phyloP scores from a whole-genome alignment of 2,797 vertebrate genomes.

The Rhinogobio ventralis region DNA sequence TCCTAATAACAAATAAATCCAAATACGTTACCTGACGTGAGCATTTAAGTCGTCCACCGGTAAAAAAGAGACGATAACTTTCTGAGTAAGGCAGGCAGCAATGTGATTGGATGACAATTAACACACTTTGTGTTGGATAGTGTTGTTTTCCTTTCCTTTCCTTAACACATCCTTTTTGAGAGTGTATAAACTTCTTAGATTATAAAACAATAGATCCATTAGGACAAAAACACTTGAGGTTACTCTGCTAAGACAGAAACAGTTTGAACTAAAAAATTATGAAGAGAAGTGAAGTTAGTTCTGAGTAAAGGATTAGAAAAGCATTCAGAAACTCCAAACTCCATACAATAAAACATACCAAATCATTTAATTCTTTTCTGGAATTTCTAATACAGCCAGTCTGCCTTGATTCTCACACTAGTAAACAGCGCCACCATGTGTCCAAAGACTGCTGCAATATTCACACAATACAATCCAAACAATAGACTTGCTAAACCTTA shows the following conservation, averaged over 20 bases:
- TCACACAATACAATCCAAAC: neutral
- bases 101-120: too few relatives aligned
- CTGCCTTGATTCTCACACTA: neutral
- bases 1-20: too few relatives aligned
- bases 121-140: too few relatives aligned
- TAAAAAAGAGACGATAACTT: too few relatives aligned
- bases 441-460: neutral
- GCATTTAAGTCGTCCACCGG: too few relatives aligned
- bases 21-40: too few relatives aligned
- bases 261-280: neutral
- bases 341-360: neutral
- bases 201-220: neutral
- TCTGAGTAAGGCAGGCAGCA: too few relatives aligned
- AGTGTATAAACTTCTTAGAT: neutral
- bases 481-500: too few relatives aligned
- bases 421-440: constrained; percentile 36
- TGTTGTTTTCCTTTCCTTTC: too few relatives aligned
- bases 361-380: neutral
- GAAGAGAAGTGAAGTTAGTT: neutral
- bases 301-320: neutral
- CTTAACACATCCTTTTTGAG: too few relatives aligned
- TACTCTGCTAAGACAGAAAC: neutral
- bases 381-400: neutral
- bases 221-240: neutral
- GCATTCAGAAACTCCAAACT: neutral